Base-by-base conservation (phyloP, 2,797 vertebrate genomes). In the Distichodus sexfasciatus region DNA sequence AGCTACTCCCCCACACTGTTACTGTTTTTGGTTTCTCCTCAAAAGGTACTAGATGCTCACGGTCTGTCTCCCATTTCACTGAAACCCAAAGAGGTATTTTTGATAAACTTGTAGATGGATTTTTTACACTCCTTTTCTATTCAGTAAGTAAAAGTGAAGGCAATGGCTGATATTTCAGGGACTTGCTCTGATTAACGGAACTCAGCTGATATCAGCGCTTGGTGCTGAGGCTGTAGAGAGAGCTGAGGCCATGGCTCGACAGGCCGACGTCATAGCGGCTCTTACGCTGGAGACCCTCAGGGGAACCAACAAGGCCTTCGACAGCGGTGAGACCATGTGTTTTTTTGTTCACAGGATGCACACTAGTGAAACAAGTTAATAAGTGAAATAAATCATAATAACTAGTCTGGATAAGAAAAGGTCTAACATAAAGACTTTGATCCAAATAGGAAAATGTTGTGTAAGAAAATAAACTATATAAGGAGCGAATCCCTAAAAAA, bases 161-260 rank as follows among this genome's bases (percentile, higher is more conserved):
- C 35, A 9, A 31, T 10, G 3, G n/a, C n/a, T n/a, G n/a, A n/a
- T 4, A 64, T 63, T 55, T 15, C 79, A 99, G 97, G 97, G 97
- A 21, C 85, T 99, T 63, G 94, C 97, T 19, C 89, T 99, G 79
- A 99, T 99, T 81, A 99, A 99, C 0, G 97, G 97, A 57, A 99
- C 97, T 0, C 97, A 99, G 81, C 96, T 99, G 96, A 98, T 99
- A 83, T 96, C 97, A 6, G 98, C 97, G 0, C 85, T 99, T 77
- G 97, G 97, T 26, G 96, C 95, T 0, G 97, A 99, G 84, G 97
- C 96, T 0, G 93, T 99, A 29, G 96, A 97, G 82, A 90, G 97
- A 81, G 96, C 97, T 0, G 84, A 77, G 61, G 93, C 95, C 0
- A 95, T 99, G 2, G 94, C 95, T 0, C 87, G 81, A 3, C 97